A percentile compares a stretch with the other conserved stretches of the same genome.
These are phyloP conservation scores for Menidia menidia DNA, from an alignment of 2,797 vertebrate genomes.

Conservation along the genomic window DNA sequence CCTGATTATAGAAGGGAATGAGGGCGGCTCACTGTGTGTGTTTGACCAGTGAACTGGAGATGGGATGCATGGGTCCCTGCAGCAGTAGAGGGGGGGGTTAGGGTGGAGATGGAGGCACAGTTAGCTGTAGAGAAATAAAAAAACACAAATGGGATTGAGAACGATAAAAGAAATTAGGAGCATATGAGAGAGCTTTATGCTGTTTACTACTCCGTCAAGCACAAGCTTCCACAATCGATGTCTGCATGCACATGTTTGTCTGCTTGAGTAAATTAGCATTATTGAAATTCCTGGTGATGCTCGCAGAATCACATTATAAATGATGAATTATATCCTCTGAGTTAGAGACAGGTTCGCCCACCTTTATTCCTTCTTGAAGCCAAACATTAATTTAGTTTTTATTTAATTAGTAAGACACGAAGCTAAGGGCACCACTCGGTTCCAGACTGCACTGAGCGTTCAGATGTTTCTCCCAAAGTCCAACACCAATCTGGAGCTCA, in stretches of 20 bases:
- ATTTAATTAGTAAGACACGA: conserved; percentile 68
- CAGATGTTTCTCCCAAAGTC: conserved; percentile 34
- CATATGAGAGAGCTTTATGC: conserved; percentile 51
- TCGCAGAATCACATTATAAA: conserved; percentile 59
- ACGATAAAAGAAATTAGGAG: conserved; percentile 51
- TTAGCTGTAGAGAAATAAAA: conserved; percentile 62
- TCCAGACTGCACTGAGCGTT: conserved; percentile 8
- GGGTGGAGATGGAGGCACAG: conserved; percentile 21
- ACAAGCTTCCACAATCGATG: conserved; percentile 35
- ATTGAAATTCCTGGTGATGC: conserved; percentile 68
- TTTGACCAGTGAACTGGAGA: conserved; percentile 81
- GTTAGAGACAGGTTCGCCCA: conserved; percentile 24
- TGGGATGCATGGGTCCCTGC: conserved; percentile 78
- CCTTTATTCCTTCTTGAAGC: conserved; percentile 52
- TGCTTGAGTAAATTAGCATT: conserved; percentile 60
- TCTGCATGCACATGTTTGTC: conserved; percentile 29
- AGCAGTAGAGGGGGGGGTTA: conserved; percentile 45
- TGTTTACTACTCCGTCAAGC: conserved; percentile 48
- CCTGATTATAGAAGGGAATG: conserved; percentile 80
- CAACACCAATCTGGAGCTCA: conserved; percentile 49
- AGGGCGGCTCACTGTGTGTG: conserved; percentile 77
- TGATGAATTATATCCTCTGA: conserved; percentile 46
- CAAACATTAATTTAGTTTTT: conserved; percentile 62
- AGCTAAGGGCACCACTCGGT: conserved; percentile 23
- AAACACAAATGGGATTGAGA: conserved; percentile 55